These are phyloP conservation scores for Podarcis muralis DNA, from an alignment of 2,113 vertebrate species.

Conservation along the genomic window DNA sequence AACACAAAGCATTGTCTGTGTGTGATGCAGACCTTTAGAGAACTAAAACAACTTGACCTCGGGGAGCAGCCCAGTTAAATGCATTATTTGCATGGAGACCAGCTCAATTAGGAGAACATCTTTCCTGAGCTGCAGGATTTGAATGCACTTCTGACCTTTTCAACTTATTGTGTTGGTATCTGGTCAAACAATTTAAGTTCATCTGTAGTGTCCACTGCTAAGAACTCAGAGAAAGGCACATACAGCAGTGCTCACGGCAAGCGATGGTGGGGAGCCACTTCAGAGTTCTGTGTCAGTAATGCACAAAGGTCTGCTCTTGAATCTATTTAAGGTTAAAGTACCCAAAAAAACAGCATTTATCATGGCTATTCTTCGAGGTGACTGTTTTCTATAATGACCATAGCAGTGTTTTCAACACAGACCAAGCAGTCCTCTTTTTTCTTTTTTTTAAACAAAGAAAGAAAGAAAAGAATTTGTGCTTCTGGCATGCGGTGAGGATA, in stretches of 20 bases:
- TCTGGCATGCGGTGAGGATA: not conserved
- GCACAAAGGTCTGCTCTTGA: not conserved
- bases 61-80: constrained; percentile 11
- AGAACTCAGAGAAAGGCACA: constrained; percentile 43
- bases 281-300: not conserved
- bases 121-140: constrained; percentile 36
- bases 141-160: constrained; percentile 69
- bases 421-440: not conserved
- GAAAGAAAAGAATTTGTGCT: not conserved
- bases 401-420: not conserved
- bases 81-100: constrained; percentile 17
- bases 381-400: not conserved
- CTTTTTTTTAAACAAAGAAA: not conserved
- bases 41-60: constrained; percentile 61
- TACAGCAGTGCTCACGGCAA: not conserved
- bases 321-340: not conserved
- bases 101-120: fast-evolving
- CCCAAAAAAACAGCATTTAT: not conserved
- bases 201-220: constrained; percentile 19
- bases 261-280: not conserved
- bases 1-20: constrained; percentile 57
- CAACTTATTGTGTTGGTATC: constrained; percentile 70
- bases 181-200: constrained; percentile 68
- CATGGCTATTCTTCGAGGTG: not conserved
- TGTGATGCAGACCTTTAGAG: constrained; percentile 2